These are phyloP conservation scores for Gryllus bimaculatus DNA, from an alignment of 1,140 invertebrate species.

Conservation along the genomic window DNA sequence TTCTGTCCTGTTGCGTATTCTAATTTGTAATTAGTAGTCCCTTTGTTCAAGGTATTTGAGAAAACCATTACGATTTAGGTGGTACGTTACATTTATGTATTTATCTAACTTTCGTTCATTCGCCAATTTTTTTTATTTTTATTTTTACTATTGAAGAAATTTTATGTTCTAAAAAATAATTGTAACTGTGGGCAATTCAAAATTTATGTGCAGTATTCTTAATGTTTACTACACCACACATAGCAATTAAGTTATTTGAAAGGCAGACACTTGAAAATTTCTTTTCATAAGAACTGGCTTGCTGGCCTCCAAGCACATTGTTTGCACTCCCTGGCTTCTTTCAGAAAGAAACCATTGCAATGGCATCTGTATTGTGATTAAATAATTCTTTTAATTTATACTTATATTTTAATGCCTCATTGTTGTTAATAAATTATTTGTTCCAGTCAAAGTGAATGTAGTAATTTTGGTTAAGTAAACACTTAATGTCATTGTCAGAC, in stretches of 20 bases:
- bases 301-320: conserved; percentile 32
- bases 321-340: conserved; percentile 30
- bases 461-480: not conserved
- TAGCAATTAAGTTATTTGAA: not conserved
- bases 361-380: not conserved
- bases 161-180: too few species aligned
- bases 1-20: too few species aligned
- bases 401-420: conserved; percentile 11
- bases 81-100: too few species aligned
- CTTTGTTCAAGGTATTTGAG: too few species aligned
- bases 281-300: conserved; percentile 16
- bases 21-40: too few species aligned
- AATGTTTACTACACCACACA: not conserved
- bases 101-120: too few species aligned
- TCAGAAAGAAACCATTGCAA: not conserved
- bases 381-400: conserved; percentile 13
- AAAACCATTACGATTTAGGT: too few species aligned
- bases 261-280: not conserved
- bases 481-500: not conserved
- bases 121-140: too few species aligned
- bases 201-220: not conserved
- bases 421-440: not conserved
- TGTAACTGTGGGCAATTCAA: not conserved
- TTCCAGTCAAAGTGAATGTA: conserved; percentile 5
- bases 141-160: too few species aligned